Conservation (phyloP, 1,140 invertebrate species). For the Pomacea maculata region DNA sequence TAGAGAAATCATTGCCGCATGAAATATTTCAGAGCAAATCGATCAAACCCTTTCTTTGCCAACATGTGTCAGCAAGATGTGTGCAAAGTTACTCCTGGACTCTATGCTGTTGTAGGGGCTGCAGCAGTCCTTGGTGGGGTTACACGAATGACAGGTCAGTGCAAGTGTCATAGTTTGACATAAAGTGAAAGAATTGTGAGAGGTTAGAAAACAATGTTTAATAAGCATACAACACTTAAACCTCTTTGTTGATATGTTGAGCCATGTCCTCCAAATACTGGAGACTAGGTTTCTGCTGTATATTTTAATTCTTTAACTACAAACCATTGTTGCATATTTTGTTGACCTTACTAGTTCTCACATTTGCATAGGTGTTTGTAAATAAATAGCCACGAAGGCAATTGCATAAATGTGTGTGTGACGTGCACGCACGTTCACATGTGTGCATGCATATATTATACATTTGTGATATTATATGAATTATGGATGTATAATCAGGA, state of each 20-base stretch:
- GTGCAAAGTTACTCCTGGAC: conserved; percentile 91
- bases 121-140: conserved; percentile 98
- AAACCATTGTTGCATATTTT: too few species aligned
- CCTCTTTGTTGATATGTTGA: too few species aligned
- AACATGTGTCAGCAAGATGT: conserved; percentile 89
- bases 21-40: conserved; percentile 72
- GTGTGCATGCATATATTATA: neutral
- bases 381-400: neutral
- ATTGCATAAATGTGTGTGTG: neutral
- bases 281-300: too few species aligned
- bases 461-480: neutral
- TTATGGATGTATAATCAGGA: conserved; percentile 13
- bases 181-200: neutral
- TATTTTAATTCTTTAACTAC: too few species aligned
- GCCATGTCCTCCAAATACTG: too few species aligned
- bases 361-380: too few species aligned
- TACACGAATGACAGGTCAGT: conserved; percentile 90
- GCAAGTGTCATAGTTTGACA: neutral
- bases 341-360: too few species aligned
- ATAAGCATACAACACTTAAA: too few species aligned
- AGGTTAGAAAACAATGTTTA: too few species aligned
- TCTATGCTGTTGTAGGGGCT: conserved; percentile 99
- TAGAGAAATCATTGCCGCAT: neutral
- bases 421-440: neutral
- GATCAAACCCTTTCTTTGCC: conserved; percentile 87